Conservation (phyloP, 2,888 invertebrate genomes). For the Tetranychus truncatus region DNA sequence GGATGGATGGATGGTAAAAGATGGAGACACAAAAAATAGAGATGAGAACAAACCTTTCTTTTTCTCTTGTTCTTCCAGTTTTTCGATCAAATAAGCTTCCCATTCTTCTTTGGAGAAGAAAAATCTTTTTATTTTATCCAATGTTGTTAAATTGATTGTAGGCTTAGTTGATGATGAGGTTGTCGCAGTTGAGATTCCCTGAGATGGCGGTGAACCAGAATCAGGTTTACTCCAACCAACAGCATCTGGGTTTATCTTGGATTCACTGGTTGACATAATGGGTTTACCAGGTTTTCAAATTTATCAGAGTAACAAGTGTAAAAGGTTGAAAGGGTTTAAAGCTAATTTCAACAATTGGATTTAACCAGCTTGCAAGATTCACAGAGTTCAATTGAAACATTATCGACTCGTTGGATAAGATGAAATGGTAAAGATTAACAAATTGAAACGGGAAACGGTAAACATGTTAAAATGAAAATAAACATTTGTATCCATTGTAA, state of each 20-base stretch:
- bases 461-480: too few species aligned
- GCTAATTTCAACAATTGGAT: too few species aligned
- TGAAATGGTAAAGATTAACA: too few species aligned
- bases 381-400: too few species aligned
- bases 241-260: neutral
- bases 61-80: constrained; percentile 8
- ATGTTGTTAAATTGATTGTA: constrained; percentile 9
- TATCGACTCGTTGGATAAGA: too few species aligned
- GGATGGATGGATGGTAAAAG: neutral
- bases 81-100: constrained; percentile 12
- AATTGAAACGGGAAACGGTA: too few species aligned
- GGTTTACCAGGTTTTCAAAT: too few species aligned
- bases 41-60: constrained; percentile 1
- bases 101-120: constrained; percentile 15
- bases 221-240: neutral
- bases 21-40: neutral
- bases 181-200: neutral
- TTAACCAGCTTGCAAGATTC: too few species aligned
- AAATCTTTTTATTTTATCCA: constrained; percentile 15
- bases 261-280: too few species aligned
- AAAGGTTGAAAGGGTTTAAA: too few species aligned
- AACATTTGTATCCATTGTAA: too few species aligned
- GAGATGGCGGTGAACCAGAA: neutral
- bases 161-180: neutral
- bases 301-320: too few species aligned